Evolutionary conservation across 2,113 vertebrate species (phyloP), one percentile per base, ranked within the genome.

Genomic region (Mustela lutreola): DNA sequence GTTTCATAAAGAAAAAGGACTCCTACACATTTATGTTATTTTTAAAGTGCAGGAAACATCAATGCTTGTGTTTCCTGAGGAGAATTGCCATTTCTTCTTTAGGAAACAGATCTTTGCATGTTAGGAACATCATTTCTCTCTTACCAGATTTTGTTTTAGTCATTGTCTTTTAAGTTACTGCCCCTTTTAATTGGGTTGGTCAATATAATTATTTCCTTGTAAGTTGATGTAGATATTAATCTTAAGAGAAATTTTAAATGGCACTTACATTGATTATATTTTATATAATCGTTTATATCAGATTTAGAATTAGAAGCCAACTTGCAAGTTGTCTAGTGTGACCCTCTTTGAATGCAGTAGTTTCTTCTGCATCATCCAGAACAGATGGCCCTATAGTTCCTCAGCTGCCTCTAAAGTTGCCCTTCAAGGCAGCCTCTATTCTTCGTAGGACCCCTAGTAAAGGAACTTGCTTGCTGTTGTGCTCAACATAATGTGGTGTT

Each of bases 41-140:
- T 98, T 97, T 97, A 94, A 91, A 97, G 83, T 96, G 67, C 94
- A 97, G 94, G 82, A 97, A 97, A 90, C 89, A 96, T 96, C 92
- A 75, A 18, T 96, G 91, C 50, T 82, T 91, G 91, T 92, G 58
- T 96, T 98, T 98, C 88, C 98, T 97, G 70, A 98, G 97, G 80
- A 96, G 91, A 95, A 91, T 31, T 97, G 95, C 85, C 76, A 92
- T 94, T 92, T 96, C 80, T 94, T 73, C 86, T 45, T 10, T 58
- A 3, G 28, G 83, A 95, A 96, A 53, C 82, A 86, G 58, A 88
- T 94, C 84, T 88, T 4, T 85, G 87, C 9, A 28, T 24, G 15
- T 90, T 0, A 56, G 36, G 67, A 70, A 11, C 0, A 21, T 31
- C 58, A 42, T 76, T 94, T 86, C 28, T 70, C 22, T 92, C 82